Evolutionary conservation across 2,797 vertebrate species (phyloP), one percentile per base, ranked within the genome.

Genomic region (Molossus alvarezi): DNA sequence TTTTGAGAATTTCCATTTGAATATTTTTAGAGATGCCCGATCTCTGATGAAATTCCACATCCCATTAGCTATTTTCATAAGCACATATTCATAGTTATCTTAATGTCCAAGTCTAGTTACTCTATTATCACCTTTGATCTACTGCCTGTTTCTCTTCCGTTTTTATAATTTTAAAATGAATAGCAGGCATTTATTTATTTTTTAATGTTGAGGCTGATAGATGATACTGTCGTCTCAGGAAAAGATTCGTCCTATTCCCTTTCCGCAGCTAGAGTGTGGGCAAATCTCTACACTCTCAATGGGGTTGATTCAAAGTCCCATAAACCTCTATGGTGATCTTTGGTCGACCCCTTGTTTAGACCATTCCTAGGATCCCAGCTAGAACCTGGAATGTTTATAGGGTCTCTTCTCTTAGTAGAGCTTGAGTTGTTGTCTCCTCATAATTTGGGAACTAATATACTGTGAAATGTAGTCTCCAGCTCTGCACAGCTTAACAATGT

Each of bases 91-190:
- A 45, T 14, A n/a, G 1, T 80, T 69, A 69, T 51, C 21, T 92
- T 75, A 77, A 90, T 33, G 15, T 51, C 29, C 6, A 77, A 45
- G 29, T 62, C 17, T 57, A 71, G 29, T 79, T 37, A 53, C 25
- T 87, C 60, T 2, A 5, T 71, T 57, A 6, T 62, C n/a, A n/a
- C 23, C 25, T 25, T 87, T 72, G 23, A 29, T 87, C 20, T 58
- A 45, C 29, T 93, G 53, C 12, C 14, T 13, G 1, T 51, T 91
- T 83, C 14, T 37, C 64, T 82, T 76, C 17, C 18, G 6, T 88
- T 91, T 77, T 10, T 37, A 41, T 76, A 55, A 37, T 90, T 82
- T 81, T 76, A 8, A 84, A 86, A 51, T 82, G 29, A 95, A 64
- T 51, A 90, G 9, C 5, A 55, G 18, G 27, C 41, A 69, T 57